Evolutionary conservation across 2,797 vertebrate species (phyloP).

Genomic region (Rhynchonycteris naso): DNA sequence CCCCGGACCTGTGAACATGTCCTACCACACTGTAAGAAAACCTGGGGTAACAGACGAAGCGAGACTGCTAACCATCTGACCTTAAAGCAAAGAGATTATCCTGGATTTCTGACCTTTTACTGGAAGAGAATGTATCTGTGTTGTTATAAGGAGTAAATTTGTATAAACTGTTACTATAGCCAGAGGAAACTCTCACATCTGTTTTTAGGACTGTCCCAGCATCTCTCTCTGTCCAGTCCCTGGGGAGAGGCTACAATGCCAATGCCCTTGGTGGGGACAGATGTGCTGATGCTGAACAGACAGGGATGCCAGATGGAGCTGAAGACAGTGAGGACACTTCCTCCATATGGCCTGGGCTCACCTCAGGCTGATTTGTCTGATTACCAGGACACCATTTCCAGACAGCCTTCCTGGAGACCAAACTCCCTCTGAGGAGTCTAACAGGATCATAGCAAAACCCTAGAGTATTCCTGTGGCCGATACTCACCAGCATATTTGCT

Average conservation of each 20-base stretch:
- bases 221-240: neutral
- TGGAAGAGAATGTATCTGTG: too few species aligned
- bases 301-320: neutral
- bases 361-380: neutral
- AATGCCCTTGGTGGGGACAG: neutral
- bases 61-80: too few species aligned
- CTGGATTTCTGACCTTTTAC: neutral
- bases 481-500: neutral
- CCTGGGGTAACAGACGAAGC: fast-evolving
- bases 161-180: neutral
- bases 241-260: neutral
- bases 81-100: neutral
- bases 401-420: neutral
- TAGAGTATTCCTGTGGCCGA: neutral
- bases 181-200: neutral
- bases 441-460: neutral
- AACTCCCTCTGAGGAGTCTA: neutral
- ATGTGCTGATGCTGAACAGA: neutral
- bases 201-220: neutral
- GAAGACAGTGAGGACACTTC: too few species aligned
- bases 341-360: neutral
- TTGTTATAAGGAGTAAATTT: neutral
- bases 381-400: neutral
- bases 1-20: neutral
- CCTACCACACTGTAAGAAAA: neutral